Percentiles rank a stretch among this genome's conserved stretches.
Conservation (phyloP, 2,113 vertebrate species). For the Aptenodytes forsteri region DNA sequence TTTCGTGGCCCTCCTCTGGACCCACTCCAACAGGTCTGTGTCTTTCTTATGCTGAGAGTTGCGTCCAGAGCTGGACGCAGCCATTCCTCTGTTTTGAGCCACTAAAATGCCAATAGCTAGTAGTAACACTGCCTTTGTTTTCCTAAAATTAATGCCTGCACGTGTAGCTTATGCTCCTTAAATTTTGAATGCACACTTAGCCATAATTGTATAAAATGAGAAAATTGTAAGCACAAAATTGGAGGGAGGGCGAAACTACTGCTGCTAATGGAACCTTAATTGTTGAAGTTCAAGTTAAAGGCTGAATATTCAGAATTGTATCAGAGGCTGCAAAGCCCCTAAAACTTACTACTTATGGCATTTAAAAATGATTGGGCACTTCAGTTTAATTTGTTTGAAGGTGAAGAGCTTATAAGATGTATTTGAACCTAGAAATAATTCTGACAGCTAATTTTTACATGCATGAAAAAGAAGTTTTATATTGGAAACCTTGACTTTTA, state of each 20-base stretch:
- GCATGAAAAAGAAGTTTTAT: background rate
- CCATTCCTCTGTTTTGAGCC: background rate
- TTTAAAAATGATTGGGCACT: constrained; percentile 48
- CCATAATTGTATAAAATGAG: background rate
- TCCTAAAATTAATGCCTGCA: background rate
- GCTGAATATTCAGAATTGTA: background rate
- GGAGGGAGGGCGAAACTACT: background rate
- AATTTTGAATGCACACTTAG: background rate
- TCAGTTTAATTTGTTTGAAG: constrained; percentile 42
- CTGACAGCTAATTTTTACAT: constrained; percentile 19
- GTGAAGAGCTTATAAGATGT: background rate
- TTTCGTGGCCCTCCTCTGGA: too few relatives aligned
- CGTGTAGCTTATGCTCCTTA: background rate
- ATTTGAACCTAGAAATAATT: constrained; percentile 31
- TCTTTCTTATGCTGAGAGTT: too few relatives aligned
- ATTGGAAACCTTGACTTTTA: constrained; percentile 11
- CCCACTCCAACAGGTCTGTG: too few relatives aligned
- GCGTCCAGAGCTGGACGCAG: too few relatives aligned
- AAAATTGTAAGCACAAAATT: background rate
- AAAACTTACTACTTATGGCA: background rate
- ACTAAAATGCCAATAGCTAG: background rate
- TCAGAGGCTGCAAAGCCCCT: background rate
- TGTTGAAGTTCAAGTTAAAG: background rate
- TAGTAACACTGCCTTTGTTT: background rate
- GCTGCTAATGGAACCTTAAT: background rate